Evolutionary conservation across 2,113 vertebrate genomes (phyloP).

Genomic region (human (Homo sapiens)): DNA sequence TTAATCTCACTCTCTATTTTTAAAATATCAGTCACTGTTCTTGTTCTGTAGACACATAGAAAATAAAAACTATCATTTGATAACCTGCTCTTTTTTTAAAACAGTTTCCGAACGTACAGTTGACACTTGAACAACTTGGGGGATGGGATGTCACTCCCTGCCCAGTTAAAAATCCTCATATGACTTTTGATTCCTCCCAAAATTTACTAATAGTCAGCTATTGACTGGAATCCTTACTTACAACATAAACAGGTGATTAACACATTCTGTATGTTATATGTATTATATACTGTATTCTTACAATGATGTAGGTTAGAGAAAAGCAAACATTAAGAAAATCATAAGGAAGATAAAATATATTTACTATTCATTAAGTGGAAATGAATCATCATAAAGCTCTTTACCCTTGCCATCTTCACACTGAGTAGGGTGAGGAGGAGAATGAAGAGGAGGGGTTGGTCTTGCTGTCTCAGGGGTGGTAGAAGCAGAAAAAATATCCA

Average conservation of each 20-base stretch:
- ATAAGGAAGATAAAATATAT: background rate
- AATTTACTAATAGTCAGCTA: background rate
- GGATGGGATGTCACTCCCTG: background rate
- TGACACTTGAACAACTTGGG: background rate
- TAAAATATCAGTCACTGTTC: background rate
- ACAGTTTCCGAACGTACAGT: background rate
- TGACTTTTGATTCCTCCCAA: background rate
- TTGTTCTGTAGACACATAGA: background rate
- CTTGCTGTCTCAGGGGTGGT: background rate
- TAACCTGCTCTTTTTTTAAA: background rate
- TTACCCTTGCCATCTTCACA: background rate
- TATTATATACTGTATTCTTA: background rate
- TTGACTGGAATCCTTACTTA: background rate
- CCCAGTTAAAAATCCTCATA: background rate
- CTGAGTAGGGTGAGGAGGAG: background rate
- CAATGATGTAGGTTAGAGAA: background rate
- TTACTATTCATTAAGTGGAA: background rate
- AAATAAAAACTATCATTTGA: background rate
- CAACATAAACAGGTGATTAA: background rate
- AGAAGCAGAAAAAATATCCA: background rate
- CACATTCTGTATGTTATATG: background rate
- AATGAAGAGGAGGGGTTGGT: background rate
- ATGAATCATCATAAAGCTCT: background rate
- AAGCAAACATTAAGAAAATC: background rate
- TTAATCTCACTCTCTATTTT: background rate